Conservation (phyloP, 2,888 invertebrate genomes). For the Ornithoptera priamus region DNA sequence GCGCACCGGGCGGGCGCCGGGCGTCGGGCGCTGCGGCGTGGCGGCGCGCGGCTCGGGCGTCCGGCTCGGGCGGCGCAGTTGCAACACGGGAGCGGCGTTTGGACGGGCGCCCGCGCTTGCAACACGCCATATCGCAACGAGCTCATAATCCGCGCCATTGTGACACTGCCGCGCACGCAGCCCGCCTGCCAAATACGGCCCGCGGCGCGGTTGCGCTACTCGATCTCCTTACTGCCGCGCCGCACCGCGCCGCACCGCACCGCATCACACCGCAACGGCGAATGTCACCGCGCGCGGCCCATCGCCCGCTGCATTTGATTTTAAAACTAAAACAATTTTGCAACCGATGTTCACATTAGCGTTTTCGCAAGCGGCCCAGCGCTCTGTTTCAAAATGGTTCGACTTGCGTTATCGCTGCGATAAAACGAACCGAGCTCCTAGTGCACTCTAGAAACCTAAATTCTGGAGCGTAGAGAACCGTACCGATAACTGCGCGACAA, state of each 20-base stretch:
- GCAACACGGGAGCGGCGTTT: constrained; percentile 45
- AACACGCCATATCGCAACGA: constrained; percentile 79
- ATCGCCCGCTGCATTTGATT: constrained; percentile 58
- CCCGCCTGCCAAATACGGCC: constrained; percentile 71
- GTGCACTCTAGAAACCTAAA: constrained; percentile 73
- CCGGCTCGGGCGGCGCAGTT: constrained; percentile 22
- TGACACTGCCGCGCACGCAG: constrained; percentile 64
- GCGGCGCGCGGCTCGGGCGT: constrained; percentile 36
- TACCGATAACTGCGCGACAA: constrained; percentile 25
- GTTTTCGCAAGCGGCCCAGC: constrained; percentile 80
- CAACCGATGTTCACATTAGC: constrained; percentile 79
- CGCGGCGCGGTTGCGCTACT: constrained; percentile 56
- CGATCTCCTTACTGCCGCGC: constrained; percentile 61
- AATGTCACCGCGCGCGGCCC: constrained; percentile 40
- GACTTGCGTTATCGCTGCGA: constrained; percentile 78
- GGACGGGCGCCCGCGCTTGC: constrained; percentile 71
- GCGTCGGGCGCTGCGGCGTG: constrained; percentile 22
- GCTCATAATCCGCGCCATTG: constrained; percentile 73
- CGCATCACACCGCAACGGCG: constrained; percentile 35
- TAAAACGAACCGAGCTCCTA: constrained; percentile 70
- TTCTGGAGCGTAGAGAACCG: constrained; percentile 43
- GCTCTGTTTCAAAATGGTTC: constrained; percentile 76
- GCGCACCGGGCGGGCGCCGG: constrained; percentile 36
- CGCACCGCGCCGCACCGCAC: constrained; percentile 22
- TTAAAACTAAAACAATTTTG: constrained; percentile 78